Evolutionary conservation across 1,140 invertebrate genomes (phyloP), one percentile per base, ranked within the genome.

Genomic region (Ips typographus): DNA sequence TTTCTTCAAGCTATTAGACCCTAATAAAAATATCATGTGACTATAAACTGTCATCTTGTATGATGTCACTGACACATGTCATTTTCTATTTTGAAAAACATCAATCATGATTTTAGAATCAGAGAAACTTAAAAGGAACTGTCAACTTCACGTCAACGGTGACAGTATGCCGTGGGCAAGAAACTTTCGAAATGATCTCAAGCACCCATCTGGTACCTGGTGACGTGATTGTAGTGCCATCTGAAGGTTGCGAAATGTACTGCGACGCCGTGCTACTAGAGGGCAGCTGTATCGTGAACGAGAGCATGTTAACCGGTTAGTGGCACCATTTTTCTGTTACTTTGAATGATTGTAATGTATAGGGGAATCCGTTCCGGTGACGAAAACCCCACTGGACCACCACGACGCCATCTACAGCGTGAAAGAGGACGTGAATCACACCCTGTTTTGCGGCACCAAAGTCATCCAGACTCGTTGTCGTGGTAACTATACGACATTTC

Each of bases 381-480:
- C 93, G 0, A 98, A 98, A 81, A 96, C 93, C 0, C 89, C 94
- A 0, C 79, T 96, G 49, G 90, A 90, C n/a, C 86, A 86, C 57
- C 86, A 86, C 4, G 86, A 89, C 72, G 79, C 86, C 8, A 80
- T 84, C 8, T 94, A 92, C 75, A 85, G 90, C 72, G 82, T 87
- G 22, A 92, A 91, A 78, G 92, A 96, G 72, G 94, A 98, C 79
- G 88, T 89, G 0, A 88, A 91, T 41, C 94, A 98, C 77, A 93
- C 94, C 0, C 82, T 99, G 0, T 99, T 94, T 78, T 96, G 94
- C 80, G 98, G 98, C 0, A 99, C 98, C 0, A 87, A 91, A 76
- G 89, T 99, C 6, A 93, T 99, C 71, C 98, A 99, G 82, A 98
- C 96, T 0, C 85, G 96, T 72, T 96, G 93, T 79, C 95, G 93